Evolutionary conservation across 92 coral and sea anemone species (phyloP).

Genomic region (Zoanthus solanderi): DNA sequence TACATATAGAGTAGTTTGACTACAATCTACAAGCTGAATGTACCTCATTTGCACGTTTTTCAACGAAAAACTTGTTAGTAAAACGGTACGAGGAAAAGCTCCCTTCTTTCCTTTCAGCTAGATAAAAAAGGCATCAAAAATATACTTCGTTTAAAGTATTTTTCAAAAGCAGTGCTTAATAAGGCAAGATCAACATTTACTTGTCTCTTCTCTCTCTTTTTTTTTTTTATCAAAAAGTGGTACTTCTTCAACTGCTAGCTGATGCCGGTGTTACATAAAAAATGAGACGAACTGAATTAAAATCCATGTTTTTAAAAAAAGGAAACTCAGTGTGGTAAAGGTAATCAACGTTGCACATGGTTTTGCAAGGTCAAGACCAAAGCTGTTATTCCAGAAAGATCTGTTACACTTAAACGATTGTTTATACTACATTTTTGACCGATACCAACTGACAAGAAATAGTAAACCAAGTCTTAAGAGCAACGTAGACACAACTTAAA

Average conservation of each 20-base stretch:
- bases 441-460: neutral
- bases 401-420: slow-evolving; percentile 40
- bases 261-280: no score
- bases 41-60: neutral
- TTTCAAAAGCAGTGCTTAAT: neutral
- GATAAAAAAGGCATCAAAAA: neutral
- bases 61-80: neutral
- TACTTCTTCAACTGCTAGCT: no score
- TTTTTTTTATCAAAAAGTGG: no score
- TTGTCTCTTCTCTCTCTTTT: no score
- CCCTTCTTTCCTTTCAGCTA: neutral
- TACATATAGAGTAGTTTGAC: slow-evolving; percentile 41
- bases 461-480: neutral
- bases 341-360: neutral
- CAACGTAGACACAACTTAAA: neutral
- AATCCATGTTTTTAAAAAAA: neutral
- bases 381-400: slow-evolving; percentile 44
- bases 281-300: neutral
- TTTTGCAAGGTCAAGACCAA: slow-evolving; percentile 39
- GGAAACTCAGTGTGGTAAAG: neutral
- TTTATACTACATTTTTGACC: slow-evolving; percentile 31
- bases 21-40: slow-evolving; percentile 8
- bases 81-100: neutral
- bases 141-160: neutral
- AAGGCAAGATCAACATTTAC: neutral